Evolutionary conservation across 2,888 invertebrate species (phyloP).

Genomic region (Darwinula stevensoni): DNA sequence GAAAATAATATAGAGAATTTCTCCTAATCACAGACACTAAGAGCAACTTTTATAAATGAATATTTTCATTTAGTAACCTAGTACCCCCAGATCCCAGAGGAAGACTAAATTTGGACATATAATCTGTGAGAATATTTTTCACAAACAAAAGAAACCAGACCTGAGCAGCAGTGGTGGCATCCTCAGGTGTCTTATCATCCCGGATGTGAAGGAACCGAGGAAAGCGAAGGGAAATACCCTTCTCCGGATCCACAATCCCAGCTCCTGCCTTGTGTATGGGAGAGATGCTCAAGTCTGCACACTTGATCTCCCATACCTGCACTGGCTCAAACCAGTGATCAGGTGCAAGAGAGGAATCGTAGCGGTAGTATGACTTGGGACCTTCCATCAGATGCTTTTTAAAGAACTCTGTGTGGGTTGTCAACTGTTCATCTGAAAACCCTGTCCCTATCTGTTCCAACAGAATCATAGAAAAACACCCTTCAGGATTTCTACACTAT

Average conservation of each 20-base stretch:
- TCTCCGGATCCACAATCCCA: slow-evolving; percentile 45
- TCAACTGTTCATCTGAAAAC: slow-evolving; percentile 68
- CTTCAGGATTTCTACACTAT: too few relatives aligned
- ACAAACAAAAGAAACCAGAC: too few relatives aligned
- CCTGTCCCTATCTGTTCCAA: slow-evolving; percentile 49
- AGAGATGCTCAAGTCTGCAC: slow-evolving; percentile 86
- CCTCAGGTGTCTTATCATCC: slow-evolving; percentile 70
- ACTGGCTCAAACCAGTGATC: slow-evolving; percentile 70
- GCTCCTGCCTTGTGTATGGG: slow-evolving; percentile 69
- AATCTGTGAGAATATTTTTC: too few relatives aligned
- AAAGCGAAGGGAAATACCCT: slow-evolving; percentile 81
- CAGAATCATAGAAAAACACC: slow-evolving; percentile 6
- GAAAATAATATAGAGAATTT: too few relatives aligned
- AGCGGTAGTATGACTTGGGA: slow-evolving; percentile 34
- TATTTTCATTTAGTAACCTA: too few relatives aligned
- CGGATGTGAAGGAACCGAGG: slow-evolving; percentile 69
- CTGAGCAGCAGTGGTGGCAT: slow-evolving; percentile 69
- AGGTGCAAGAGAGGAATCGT: slow-evolving; percentile 33
- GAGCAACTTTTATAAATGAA: too few relatives aligned
- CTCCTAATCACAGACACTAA: too few relatives aligned
- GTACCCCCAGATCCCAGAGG: too few relatives aligned
- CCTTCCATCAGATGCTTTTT: slow-evolving; percentile 37
- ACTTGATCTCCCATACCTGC: slow-evolving; percentile 85
- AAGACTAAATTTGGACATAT: too few relatives aligned
- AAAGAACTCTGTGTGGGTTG: slow-evolving; percentile 39